Conservation (phyloP, 2,797 vertebrate species). For the Hydrocynus forskahlii region DNA sequence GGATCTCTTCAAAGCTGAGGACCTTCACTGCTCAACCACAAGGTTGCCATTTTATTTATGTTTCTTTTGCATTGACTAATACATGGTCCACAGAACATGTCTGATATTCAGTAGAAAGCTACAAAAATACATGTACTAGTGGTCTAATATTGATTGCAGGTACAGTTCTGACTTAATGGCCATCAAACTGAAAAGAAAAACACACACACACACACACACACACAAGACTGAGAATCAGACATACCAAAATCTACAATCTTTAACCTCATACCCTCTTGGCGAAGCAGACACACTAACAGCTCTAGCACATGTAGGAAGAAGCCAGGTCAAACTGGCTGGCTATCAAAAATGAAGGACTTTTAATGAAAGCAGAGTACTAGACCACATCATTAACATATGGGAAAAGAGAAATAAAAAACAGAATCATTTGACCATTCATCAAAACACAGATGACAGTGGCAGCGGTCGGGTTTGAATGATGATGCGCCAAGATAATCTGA, state of each 20-base stretch:
- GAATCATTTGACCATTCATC: constrained; percentile 53
- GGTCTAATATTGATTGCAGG: background rate
- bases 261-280: constrained; percentile 7
- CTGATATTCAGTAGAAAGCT: background rate
- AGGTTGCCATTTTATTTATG: background rate
- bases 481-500: constrained; percentile 53
- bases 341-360: constrained; percentile 46
- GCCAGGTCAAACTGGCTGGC: constrained; percentile 43
- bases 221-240: background rate
- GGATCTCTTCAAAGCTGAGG: background rate
- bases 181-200: background rate
- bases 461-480: constrained; percentile 47
- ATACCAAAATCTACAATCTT: constrained; percentile 2
- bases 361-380: constrained; percentile 43
- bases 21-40: constrained; percentile 1
- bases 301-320: constrained; percentile 29
- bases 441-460: constrained; percentile 42
- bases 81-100: background rate
- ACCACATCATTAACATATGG: constrained; percentile 54
- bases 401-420: constrained; percentile 56
- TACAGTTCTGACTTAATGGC: background rate
- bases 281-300: constrained; percentile 12
- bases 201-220: too few species aligned
- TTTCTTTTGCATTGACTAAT: background rate
- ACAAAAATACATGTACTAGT: background rate